These are phyloP conservation scores for Melinaea marsaeus DNA, from an alignment of 2,888 invertebrate species.

Conservation along the genomic window DNA sequence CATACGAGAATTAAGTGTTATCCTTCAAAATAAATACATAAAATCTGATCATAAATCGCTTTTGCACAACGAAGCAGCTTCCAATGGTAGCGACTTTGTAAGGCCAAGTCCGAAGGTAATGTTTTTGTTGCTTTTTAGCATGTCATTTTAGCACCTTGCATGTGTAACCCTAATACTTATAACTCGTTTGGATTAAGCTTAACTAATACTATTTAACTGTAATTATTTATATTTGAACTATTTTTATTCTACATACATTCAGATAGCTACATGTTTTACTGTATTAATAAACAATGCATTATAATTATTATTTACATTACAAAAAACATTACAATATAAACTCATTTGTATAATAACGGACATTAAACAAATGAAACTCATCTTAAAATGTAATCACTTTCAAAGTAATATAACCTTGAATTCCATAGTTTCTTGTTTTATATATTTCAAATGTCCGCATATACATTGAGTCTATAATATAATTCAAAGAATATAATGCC, in stretches of 20 bases:
- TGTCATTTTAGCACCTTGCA: constrained; percentile 41
- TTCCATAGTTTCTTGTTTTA: not conserved
- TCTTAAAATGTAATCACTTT: no score
- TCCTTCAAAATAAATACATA: constrained; percentile 16
- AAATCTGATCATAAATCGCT: constrained; percentile 61
- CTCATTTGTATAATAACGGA: no score
- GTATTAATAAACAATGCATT: no score
- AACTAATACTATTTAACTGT: not conserved
- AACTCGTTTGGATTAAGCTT: not conserved
- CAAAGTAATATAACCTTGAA: no score
- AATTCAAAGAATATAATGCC: constrained; percentile 53
- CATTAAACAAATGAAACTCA: no score
- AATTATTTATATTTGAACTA: not conserved
- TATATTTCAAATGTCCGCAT: not conserved
- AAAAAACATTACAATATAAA: no score
- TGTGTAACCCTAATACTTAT: constrained; percentile 10
- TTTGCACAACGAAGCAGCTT: constrained; percentile 72
- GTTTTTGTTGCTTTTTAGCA: constrained; percentile 75
- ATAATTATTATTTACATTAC: no score
- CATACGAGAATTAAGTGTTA: not conserved
- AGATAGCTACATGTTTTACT: no score
- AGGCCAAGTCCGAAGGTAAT: constrained; percentile 68
- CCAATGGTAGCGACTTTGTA: constrained; percentile 60
- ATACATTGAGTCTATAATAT: constrained; percentile 3
- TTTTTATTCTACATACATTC: no score